phyloP scores from a whole-genome alignment of 2,888 invertebrate genomes.

The Limnephilus lunatus region DNA sequence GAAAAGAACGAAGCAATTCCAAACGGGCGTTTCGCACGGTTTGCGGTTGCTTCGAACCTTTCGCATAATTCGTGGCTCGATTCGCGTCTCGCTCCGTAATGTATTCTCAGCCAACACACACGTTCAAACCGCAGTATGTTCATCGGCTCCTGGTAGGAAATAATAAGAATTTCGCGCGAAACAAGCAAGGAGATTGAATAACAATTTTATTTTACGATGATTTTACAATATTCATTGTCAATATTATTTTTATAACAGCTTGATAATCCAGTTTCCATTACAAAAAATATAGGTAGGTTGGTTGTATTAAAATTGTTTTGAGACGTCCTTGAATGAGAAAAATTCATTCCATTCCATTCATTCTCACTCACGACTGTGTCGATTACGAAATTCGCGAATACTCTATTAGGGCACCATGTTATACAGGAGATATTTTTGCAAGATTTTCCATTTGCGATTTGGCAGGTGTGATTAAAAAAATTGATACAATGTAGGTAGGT shows the following conservation, averaged over 20 bases:
- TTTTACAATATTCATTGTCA: too few species aligned
- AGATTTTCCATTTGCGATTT: slow-evolving; percentile 57
- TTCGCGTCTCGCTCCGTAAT: too few species aligned
- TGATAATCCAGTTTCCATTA: too few species aligned
- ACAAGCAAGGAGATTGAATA: slow-evolving; percentile 14
- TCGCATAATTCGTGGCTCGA: too few species aligned
- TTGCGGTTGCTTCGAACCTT: too few species aligned
- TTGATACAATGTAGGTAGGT: not conserved
- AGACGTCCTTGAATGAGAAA: not conserved
- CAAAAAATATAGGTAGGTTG: not conserved
- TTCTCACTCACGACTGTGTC: slow-evolving; percentile 28
- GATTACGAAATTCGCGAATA: slow-evolving; percentile 65
- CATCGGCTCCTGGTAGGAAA: slow-evolving; percentile 61
- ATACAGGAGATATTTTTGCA: slow-evolving; percentile 46
- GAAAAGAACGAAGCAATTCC: too few species aligned
- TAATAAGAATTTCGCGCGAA: slow-evolving; percentile 65
- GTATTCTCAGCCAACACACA: not conserved
- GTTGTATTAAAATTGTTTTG: not conserved
- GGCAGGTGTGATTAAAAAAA: not conserved
- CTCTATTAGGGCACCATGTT: slow-evolving; percentile 61
- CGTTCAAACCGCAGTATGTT: not conserved
- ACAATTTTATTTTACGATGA: not conserved
- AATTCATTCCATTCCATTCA: not conserved
- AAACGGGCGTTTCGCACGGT: too few species aligned
- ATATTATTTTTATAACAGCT: too few species aligned